Evolutionary conservation across 1,140 invertebrate species (phyloP), one percentile per base, ranked within the genome.

Genomic region (Calephelis virginiensis): DNA sequence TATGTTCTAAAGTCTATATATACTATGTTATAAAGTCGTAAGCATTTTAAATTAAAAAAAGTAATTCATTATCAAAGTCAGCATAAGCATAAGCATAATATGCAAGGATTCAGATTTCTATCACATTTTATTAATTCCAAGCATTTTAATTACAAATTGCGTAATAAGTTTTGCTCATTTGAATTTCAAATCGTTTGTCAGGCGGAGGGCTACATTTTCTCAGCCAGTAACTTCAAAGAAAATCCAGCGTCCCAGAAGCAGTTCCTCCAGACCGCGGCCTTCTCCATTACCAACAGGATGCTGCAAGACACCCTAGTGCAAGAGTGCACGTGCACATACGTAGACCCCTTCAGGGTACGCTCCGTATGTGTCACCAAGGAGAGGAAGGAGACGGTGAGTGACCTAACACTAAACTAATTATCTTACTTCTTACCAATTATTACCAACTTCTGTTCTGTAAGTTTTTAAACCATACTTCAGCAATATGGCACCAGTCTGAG

Each of bases 191-290:
- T 17, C 6, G 11, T 9, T 56, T 80, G 87, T n/a, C 78, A 94
- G 93, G 90, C 90, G 46, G 92, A 92, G 12, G 93, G 93, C 14
- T 86, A 92, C 9, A 88, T 92, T 6, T 93, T 94, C 81, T 93
- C 92, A 8, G 86, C 92, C 0, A 86, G 80, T 63, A 93, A 92
- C 72, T 94, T 93, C 82, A 47, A 91, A 11, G 88, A 91, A 0
- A 82, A 93, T 70, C 80, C 92, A 0, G 92, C 85, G 37, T 90
- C 92, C 73, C 92, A 92, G 81, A 93, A 93, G 75, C 92, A 93
- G 78, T 94, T 91, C 81, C 69, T 93, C 12, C 92, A 92, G 71
- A 85, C 93, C 0, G 88, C 90, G 0, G 92, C 92, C 0, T 80
- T 81, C 38, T 91, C 88, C 65, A 89, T 94, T 66, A 86, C 77